Evolutionary conservation across 2,113 vertebrate species (phyloP), one percentile per base, ranked within the genome.

Genomic region (Rana temporaria): DNA sequence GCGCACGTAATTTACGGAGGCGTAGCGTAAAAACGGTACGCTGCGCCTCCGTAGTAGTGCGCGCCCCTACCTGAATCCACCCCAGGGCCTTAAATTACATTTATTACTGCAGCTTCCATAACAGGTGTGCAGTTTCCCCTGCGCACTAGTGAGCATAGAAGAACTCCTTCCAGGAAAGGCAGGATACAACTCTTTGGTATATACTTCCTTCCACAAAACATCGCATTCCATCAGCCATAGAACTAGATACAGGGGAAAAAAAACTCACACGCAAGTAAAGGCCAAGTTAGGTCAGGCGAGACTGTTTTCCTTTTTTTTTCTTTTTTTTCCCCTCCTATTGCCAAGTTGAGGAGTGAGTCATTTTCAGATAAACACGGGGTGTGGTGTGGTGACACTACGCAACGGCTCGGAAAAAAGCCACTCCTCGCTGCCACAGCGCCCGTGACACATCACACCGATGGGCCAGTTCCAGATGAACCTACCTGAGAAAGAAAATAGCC

Each of bases 401-500:
- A 78, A 55, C 22, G 48, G 42, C 65, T 65, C 42, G 19, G 19
- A 53, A 20, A 53, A 20, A 63, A 56, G 26, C 42, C 79, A 30
- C 79, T 82, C 79, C 79, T 30, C 38, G 24, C 70, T 67, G 62
- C 22, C 67, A 38, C 52, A 82, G 67, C 42, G 9, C 42, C 8
- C 63, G 52, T 83, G 81, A 83, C 71, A 42, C 81, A 76, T 76
- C 71, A 9, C 34, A 66, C 52, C 24, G 20, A 24, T 76, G 81
- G 81, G 73, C 48, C 20, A n/a, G 42, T 38, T 74, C 70, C 70
- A 66, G 64, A 66, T 74, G 63, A 76, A 75, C 66, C 72, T 60
- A 75, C 71, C 81, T 83, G 72, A 76, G 81, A 83, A 68, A 59
- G 55, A 83, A 76, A 76, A 83, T 52, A 59, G 11, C 63, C 6